A percentile compares a stretch with the other conserved stretches of the same genome.
phyloP scores from a whole-genome alignment of 2,797 vertebrate genomes.

The Onychomys leucogaster region DNA sequence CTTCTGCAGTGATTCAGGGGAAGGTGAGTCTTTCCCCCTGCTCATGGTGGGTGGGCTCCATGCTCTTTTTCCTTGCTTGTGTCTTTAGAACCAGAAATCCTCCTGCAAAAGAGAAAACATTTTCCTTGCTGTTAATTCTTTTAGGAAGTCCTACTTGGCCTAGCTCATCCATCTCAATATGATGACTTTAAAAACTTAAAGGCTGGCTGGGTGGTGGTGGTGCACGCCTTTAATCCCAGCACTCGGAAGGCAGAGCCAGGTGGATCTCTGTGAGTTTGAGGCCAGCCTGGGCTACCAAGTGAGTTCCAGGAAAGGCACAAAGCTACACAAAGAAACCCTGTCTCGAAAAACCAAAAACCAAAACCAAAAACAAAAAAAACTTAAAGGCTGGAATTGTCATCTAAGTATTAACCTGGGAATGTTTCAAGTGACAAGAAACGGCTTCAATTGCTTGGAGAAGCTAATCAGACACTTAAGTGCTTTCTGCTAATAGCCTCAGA shows the following conservation, averaged over 20 bases:
- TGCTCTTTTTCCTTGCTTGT: neutral
- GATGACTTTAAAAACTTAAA: neutral
- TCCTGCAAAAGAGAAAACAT: conserved; percentile 31
- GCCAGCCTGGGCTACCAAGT: too few species aligned
- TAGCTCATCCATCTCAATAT: conserved; percentile 4
- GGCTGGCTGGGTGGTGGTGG: too few species aligned
- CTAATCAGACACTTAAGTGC: conserved; percentile 31
- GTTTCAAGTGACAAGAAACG: conserved; percentile 30
- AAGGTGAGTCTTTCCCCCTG: neutral
- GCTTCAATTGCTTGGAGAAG: conserved; percentile 52
- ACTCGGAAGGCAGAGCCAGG: too few species aligned
- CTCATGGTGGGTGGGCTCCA: neutral
- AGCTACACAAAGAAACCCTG: too few species aligned
- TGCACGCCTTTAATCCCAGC: too few species aligned
- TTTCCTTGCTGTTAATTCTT: conserved; percentile 62
- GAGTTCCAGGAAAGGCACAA: too few species aligned
- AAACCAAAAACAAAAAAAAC: too few species aligned
- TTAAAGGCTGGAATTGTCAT: neutral
- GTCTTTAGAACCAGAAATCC: conserved; percentile 5
- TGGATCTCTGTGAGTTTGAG: too few species aligned
- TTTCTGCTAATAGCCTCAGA: neutral
- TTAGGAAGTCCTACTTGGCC: conserved; percentile 9
- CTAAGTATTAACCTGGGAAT: conserved; percentile 23
- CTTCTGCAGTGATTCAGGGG: neutral
- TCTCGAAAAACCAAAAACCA: too few species aligned